Evolutionary conservation across 2,888 invertebrate species (phyloP).

Genomic region (Rotaria socialis): DNA sequence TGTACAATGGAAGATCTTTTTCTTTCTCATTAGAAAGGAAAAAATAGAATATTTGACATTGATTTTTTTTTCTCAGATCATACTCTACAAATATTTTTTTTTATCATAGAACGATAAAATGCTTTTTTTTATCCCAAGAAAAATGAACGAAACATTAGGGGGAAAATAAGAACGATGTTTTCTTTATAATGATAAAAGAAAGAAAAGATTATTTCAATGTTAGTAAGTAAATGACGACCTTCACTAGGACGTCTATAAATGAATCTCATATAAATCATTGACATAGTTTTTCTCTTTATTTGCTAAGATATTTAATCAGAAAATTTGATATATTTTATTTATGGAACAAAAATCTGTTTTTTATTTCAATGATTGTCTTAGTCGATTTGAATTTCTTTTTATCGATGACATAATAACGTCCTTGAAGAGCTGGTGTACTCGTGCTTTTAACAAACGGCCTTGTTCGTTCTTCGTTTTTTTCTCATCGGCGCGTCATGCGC

Average conservation of each 20-base stretch:
- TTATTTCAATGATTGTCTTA: neutral
- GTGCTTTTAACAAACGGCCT: neutral
- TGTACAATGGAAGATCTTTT: neutral
- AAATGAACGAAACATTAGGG: neutral
- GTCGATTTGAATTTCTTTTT: neutral
- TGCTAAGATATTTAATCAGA: neutral
- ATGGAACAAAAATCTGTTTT: neutral
- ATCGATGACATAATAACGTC: neutral
- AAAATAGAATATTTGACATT: neutral
- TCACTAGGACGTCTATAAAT: neutral
- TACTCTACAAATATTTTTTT: no score
- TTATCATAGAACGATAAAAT: neutral
- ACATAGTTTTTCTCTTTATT: neutral
- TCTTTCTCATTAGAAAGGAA: neutral
- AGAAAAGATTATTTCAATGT: neutral
- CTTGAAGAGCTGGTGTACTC: slow-evolving; percentile 13
- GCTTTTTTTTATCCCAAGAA: neutral
- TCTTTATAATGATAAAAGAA: neutral
- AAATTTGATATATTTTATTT: neutral
- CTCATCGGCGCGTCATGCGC: neutral
- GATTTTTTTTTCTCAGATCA: neutral
- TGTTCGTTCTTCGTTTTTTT: slow-evolving; percentile 19
- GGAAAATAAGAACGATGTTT: neutral
- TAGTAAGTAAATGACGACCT: neutral
- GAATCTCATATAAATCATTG: neutral